Conservation (phyloP, 2,797 vertebrate genomes). For the Onychomys leucogaster region DNA sequence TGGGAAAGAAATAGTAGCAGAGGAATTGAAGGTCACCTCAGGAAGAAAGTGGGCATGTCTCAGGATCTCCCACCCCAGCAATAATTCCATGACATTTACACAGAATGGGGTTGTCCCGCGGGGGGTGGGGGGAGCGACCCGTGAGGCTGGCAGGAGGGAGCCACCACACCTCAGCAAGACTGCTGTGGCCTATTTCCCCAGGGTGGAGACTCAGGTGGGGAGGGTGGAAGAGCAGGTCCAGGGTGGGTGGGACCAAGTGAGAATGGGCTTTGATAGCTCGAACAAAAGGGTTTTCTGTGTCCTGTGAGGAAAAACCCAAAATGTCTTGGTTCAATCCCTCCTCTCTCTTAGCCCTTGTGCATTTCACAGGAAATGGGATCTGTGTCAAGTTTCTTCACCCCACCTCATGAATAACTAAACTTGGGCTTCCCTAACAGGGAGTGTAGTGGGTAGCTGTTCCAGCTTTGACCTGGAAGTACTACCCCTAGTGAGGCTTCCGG, state of each 20-base stretch:
- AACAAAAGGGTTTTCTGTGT: constrained; percentile 49
- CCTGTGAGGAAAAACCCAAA: constrained; percentile 56
- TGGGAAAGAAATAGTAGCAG: constrained; percentile 12
- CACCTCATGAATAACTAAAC: constrained; percentile 15
- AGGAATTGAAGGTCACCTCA: constrained; percentile 60
- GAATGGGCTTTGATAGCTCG: constrained; percentile 5
- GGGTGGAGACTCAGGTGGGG: background rate
- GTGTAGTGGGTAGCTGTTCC: too few relatives aligned
- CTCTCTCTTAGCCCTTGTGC: background rate
- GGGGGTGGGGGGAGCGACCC: constrained; percentile 26
- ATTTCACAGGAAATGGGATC: constrained; percentile 77
- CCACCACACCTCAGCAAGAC: background rate
- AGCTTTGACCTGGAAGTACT: too few relatives aligned
- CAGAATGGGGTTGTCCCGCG: background rate
- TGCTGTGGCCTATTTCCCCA: background rate
- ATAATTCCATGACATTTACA: background rate
- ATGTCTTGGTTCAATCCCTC: constrained; percentile 42
- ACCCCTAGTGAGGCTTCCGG: too few relatives aligned
- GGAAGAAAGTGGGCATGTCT: background rate
- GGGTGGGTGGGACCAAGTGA: background rate
- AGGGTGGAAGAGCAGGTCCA: background rate
- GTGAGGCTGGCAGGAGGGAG: background rate
- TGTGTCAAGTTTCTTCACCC: constrained; percentile 65
- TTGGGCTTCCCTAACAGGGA: background rate
- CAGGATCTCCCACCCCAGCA: background rate